These are phyloP conservation scores for Peromyscus maniculatus DNA, from an alignment of 2,113 vertebrate species.

Conservation along the genomic window DNA sequence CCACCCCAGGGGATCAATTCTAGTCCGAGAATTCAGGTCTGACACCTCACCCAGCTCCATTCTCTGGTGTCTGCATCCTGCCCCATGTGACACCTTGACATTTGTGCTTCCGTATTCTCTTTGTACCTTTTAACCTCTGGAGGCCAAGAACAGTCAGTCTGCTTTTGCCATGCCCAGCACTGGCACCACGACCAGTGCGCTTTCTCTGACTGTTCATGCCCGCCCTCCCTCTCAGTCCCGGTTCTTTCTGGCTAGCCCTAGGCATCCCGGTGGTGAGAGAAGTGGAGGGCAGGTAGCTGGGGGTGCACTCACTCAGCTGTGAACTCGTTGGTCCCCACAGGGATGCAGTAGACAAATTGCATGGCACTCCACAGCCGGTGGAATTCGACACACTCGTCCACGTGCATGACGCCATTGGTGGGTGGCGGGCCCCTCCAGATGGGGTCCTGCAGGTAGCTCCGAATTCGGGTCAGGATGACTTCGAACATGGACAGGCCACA, in stretches of 20 bases:
- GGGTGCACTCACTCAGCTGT: constrained; percentile 96
- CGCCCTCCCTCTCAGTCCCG: rapidly evolving
- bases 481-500: constrained; percentile 99
- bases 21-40: background rate
- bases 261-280: background rate
- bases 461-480: constrained; percentile 97
- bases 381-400: constrained; percentile 99
- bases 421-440: constrained; percentile 98
- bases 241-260: background rate
- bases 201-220: background rate
- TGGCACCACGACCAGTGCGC: rapidly evolving
- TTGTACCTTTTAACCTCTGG: background rate
- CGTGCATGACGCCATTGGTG: constrained; percentile 99
- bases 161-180: background rate
- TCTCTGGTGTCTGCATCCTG: background rate
- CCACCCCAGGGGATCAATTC: background rate
- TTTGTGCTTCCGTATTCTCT: background rate
- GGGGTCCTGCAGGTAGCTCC: constrained; percentile 97
- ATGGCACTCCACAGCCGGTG: constrained; percentile 99
- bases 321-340: constrained; percentile 98
- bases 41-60: background rate
- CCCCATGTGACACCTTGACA: background rate
- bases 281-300: background rate
- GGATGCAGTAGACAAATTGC: constrained; percentile 99
- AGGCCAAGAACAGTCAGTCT: rapidly evolving